Evolutionary conservation across 2,797 vertebrate species (phyloP).

Genomic region (Enteromius argenteus): DNA sequence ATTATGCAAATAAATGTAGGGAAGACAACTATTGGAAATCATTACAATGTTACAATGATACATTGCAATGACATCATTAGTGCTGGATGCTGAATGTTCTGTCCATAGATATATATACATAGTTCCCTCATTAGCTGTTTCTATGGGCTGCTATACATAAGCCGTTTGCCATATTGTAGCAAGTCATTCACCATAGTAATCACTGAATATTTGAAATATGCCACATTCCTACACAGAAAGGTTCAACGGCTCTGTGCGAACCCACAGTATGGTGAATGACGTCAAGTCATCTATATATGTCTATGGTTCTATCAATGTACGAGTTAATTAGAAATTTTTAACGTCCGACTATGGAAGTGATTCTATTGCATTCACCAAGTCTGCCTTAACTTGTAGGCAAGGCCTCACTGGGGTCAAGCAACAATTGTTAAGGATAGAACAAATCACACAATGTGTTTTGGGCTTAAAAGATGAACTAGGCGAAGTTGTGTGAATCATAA

Average conservation of each 20-base stretch:
- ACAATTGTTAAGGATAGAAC: neutral
- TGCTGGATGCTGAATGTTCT: neutral
- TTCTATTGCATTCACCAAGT: neutral
- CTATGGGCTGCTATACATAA: too few species aligned
- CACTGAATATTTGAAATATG: too few species aligned
- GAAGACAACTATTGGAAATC: neutral
- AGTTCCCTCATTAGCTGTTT: too few species aligned
- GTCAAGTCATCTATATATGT: too few species aligned
- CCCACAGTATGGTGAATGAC: too few species aligned
- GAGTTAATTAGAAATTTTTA: neutral
- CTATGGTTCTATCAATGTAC: neutral
- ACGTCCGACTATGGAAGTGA: neutral
- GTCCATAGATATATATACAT: too few species aligned
- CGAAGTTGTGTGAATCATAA: constrained; percentile 38
- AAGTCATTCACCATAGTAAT: too few species aligned
- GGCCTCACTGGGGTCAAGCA: neutral
- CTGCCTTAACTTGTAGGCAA: neutral
- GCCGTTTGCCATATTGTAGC: too few species aligned
- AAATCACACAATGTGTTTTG: constrained; percentile 16
- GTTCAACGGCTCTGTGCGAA: too few species aligned
- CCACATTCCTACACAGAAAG: too few species aligned
- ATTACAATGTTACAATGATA: neutral
- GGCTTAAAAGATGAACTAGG: constrained; percentile 14
- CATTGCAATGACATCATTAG: neutral
- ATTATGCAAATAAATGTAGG: neutral